Base-by-base conservation (phyloP, 92 coral and sea anemone species). In the Porites cylindrica region DNA sequence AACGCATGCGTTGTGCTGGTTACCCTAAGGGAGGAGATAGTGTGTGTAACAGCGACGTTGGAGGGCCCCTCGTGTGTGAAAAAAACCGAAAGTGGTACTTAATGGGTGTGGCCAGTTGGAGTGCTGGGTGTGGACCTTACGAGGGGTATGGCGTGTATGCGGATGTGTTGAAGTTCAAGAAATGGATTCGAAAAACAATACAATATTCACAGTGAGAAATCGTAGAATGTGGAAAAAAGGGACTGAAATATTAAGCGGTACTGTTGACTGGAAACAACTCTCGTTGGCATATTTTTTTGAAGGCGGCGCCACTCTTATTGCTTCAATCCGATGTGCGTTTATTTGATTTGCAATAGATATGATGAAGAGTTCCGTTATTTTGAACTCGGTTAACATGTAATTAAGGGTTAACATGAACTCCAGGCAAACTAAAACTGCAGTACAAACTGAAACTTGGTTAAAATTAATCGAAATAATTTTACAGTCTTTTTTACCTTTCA, bases 1-100 rank as follows among this genome's bases (percentile, higher is more conserved):
- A 80, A 43, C 91, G 91, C 91, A 88, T 88, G 91, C 91, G 91
- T 66, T 88, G 91, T 56, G 88, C 91, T 21, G 91, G 91, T 20
- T 83, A 66, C 72, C 77, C 91, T 18, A 51, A 66, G 24, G 88
- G 91, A 18, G 84, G 89, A 8, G 75, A 59, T 50, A 79, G 77
- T 65, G 91, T 88, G 13, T 88, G 91, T 16, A 77, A 67, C n/a
- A 82, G 91, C 14, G 91, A 88, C 70, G 61, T 78, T 11, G 91
- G 91, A 54, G 91, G 91, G 32, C 91, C 91, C 65, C 72, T 88
- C 80, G 91, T 88, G 21, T 88, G 91, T 68, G 72, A 77, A 52
- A 62, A 32, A 16, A 82, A 82, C 32, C 70, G 62, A n/a, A 88
- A 83, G 67, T 76, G 81, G 75, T 68, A 67, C 80, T 71, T 82